phyloP scores from a whole-genome alignment of 1,140 invertebrate species.

The Atta cephalotes region DNA sequence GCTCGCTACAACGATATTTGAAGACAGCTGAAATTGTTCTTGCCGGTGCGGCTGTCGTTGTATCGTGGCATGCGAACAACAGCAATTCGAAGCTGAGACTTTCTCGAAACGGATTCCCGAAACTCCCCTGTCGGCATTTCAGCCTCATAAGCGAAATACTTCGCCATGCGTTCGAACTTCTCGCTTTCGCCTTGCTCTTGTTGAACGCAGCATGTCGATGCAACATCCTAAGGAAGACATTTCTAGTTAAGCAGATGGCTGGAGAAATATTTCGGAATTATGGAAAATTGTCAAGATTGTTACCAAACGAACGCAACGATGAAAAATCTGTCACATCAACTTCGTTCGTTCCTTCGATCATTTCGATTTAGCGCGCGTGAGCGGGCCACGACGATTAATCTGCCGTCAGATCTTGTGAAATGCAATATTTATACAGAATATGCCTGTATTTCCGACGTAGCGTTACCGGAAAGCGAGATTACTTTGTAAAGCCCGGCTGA shows the following conservation, averaged over 20 bases:
- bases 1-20: slow-evolving; percentile 30
- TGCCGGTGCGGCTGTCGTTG: not conserved
- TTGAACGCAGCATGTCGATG: not conserved
- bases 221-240: not conserved
- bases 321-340: not conserved
- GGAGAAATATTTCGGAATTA: not conserved
- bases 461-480: slow-evolving; percentile 24
- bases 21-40: slow-evolving; percentile 44
- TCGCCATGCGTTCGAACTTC: not conserved
- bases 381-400: slow-evolving; percentile 27
- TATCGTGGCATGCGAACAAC: slow-evolving; percentile 20
- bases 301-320: not conserved
- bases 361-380: slow-evolving; percentile 17
- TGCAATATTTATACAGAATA: slow-evolving; percentile 43
- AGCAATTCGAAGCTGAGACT: slow-evolving; percentile 25
- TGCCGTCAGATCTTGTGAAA: slow-evolving; percentile 28
- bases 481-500: slow-evolving; percentile 41
- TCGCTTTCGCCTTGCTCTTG: not conserved
- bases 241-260: not conserved
- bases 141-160: slow-evolving; percentile 44
- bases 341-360: not conserved
- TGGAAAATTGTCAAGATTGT: not conserved
- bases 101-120: slow-evolving; percentile 39
- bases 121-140: slow-evolving; percentile 15
- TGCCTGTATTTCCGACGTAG: not conserved